Percentiles rank a stretch among this genome's conserved stretches.
Evolutionary conservation across 1,140 invertebrate species (phyloP).

Genomic region (Adoxophyes honmai): DNA sequence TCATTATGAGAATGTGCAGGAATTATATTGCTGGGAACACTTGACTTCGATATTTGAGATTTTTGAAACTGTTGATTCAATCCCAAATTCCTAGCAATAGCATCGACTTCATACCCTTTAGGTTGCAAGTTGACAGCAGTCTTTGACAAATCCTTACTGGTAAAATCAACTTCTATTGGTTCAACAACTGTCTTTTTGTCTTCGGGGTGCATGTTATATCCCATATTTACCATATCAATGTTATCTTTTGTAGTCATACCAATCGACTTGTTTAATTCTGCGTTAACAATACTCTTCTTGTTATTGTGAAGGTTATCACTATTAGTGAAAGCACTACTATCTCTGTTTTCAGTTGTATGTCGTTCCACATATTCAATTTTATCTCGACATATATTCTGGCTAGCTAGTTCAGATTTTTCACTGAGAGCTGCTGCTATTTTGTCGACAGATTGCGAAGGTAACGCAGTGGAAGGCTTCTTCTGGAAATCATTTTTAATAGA

Average conservation of each 20-base stretch:
- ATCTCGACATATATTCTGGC: conserved; percentile 47
- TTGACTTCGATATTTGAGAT: conserved; percentile 34
- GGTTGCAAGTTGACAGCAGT: conserved; percentile 32
- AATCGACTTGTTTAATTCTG: conserved; percentile 41
- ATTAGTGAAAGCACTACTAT: conserved; percentile 32
- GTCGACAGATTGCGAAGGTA: conserved; percentile 46
- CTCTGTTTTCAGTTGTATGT: conserved; percentile 30
- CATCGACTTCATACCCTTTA: conserved; percentile 56
- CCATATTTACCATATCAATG: conserved; percentile 73
- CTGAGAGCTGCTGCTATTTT: conserved; percentile 57
- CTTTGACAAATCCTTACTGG: conserved; percentile 36
- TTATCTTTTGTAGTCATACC: conserved; percentile 52
- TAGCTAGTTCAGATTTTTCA: conserved; percentile 59
- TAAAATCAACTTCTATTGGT: conserved; percentile 38
- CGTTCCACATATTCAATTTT: conserved; percentile 43
- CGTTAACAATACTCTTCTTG: conserved; percentile 32
- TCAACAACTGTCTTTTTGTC: conserved; percentile 41
- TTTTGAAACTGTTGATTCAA: conserved; percentile 52
- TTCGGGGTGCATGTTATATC: conserved; percentile 55
- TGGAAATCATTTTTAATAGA: conserved; percentile 41
- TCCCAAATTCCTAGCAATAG: conserved; percentile 60
- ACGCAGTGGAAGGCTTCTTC: conserved; percentile 30
- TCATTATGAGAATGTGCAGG: conserved; percentile 55
- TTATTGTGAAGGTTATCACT: conserved; percentile 31
- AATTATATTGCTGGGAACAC: conserved; percentile 43